These are phyloP conservation scores for Temnothorax unifasciatus DNA, from an alignment of 2,888 invertebrate genomes.

Conservation along the genomic window DNA sequence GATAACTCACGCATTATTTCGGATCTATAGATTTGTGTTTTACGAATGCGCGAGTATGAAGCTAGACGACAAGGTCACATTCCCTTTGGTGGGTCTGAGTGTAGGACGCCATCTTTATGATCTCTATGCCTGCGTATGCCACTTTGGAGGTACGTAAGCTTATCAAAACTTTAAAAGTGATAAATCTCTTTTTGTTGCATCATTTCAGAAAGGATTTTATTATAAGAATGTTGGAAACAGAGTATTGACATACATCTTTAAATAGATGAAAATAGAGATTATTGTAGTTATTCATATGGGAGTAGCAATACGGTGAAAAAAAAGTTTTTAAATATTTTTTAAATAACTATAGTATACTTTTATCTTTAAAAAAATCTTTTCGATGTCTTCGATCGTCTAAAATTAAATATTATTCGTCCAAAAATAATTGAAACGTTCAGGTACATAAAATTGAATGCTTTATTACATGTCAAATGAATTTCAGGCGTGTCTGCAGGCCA, in stretches of 20 bases:
- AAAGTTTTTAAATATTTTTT: not conserved
- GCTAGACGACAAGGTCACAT: constrained; percentile 89
- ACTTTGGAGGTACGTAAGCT: constrained; percentile 88
- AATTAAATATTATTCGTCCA: not conserved
- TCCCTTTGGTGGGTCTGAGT: constrained; percentile 88
- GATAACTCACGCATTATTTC: constrained; percentile 18
- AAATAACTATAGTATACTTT: not conserved
- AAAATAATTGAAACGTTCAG: not conserved
- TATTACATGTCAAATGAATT: constrained; percentile 33
- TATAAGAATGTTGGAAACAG: not conserved
- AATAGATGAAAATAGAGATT: not conserved
- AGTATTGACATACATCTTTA: not conserved
- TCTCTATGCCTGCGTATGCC: constrained; percentile 89
- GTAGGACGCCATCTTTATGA: constrained; percentile 88
- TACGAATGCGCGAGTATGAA: constrained; percentile 89
- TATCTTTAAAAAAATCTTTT: not conserved
- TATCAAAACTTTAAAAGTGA: not conserved
- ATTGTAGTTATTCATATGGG: not conserved
- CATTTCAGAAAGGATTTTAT: constrained; percentile 5
- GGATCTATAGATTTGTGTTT: constrained; percentile 88
- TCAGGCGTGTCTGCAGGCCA: constrained; percentile 89
- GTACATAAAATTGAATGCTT: not conserved
- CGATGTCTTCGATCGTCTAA: not conserved
- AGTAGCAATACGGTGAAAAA: not conserved
- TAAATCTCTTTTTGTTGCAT: not conserved